Evolutionary conservation across 2,888 invertebrate genomes (phyloP).

Genomic region (Amblyjoppa proteus): DNA sequence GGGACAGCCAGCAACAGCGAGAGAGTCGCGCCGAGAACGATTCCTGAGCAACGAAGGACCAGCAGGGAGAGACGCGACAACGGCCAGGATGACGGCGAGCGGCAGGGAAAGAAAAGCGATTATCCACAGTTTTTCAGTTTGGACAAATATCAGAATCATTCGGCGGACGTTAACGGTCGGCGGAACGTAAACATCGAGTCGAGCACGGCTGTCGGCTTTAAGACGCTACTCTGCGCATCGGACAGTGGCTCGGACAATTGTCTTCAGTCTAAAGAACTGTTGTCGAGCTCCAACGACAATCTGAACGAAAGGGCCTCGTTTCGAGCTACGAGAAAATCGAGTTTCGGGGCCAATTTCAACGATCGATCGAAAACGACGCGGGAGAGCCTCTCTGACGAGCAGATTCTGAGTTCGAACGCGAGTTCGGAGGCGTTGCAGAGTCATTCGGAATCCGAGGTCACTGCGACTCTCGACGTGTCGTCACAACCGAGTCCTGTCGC

Average conservation of each 20-base stretch:
- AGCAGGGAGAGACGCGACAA: constrained; percentile 46
- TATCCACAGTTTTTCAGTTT: neutral
- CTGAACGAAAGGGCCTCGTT: constrained; percentile 56
- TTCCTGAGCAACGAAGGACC: constrained; percentile 57
- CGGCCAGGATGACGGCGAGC: constrained; percentile 17
- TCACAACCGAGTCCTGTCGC: constrained; percentile 73
- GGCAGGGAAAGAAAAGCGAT: constrained; percentile 14
- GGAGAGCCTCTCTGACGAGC: constrained; percentile 75
- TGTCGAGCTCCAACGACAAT: constrained; percentile 66
- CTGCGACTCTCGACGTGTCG: constrained; percentile 72
- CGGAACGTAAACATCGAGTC: constrained; percentile 74
- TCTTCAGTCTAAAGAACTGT: constrained; percentile 73
- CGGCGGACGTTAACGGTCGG: neutral
- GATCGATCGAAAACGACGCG: constrained; percentile 53
- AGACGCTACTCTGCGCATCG: constrained; percentile 76
- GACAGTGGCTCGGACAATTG: constrained; percentile 80
- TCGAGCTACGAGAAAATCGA: constrained; percentile 56
- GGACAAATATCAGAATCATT: constrained; percentile 34
- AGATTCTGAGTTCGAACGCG: constrained; percentile 75
- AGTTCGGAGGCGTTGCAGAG: constrained; percentile 72
- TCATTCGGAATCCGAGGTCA: constrained; percentile 73
- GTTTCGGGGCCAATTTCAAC: constrained; percentile 52
- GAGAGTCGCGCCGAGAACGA: constrained; percentile 5
- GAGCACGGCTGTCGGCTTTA: constrained; percentile 79
- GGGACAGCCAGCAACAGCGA: constrained; percentile 19